Conservation (phyloP, 2,797 vertebrate species). For the Protonibea diacanthus region DNA sequence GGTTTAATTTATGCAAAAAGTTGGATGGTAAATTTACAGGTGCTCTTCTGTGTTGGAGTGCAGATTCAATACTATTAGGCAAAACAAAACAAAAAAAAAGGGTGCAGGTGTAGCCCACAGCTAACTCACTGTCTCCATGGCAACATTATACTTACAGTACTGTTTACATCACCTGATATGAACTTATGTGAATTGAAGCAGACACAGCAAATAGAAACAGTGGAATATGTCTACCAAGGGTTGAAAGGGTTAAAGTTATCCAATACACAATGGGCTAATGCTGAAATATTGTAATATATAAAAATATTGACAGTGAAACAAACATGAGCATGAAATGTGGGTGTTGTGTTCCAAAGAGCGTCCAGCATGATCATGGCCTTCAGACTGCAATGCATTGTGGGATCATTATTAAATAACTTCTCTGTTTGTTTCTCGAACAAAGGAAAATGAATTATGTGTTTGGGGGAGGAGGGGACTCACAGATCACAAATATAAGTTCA, state of each 20-base stretch:
- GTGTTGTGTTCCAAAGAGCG: slow-evolving; percentile 17
- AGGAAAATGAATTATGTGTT: slow-evolving; percentile 14
- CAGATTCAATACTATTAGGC: no score
- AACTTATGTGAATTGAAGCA: no score
- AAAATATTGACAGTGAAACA: slow-evolving; percentile 14
- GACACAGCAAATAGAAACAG: no score
- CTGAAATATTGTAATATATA: no score
- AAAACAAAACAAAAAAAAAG: no score
- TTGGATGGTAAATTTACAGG: no score
- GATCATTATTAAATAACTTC: slow-evolving; percentile 8
- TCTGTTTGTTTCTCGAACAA: slow-evolving; percentile 7
- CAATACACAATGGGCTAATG: not conserved
- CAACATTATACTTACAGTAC: no score
- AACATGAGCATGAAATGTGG: slow-evolving; percentile 4
- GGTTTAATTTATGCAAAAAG: no score
- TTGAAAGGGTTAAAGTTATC: slow-evolving; percentile 7
- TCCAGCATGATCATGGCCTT: not conserved
- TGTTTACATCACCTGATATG: no score
- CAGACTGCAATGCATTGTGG: not conserved
- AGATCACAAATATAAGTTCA: slow-evolving; percentile 41
- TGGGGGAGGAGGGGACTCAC: not conserved
- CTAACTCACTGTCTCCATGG: no score
- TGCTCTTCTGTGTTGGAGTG: no score
- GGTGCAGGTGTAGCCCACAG: no score
- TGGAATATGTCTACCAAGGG: not conserved